Evolutionary conservation across 2,113 vertebrate genomes (phyloP), one percentile per base, ranked within the genome.

Genomic region (Piaya cayana): DNA sequence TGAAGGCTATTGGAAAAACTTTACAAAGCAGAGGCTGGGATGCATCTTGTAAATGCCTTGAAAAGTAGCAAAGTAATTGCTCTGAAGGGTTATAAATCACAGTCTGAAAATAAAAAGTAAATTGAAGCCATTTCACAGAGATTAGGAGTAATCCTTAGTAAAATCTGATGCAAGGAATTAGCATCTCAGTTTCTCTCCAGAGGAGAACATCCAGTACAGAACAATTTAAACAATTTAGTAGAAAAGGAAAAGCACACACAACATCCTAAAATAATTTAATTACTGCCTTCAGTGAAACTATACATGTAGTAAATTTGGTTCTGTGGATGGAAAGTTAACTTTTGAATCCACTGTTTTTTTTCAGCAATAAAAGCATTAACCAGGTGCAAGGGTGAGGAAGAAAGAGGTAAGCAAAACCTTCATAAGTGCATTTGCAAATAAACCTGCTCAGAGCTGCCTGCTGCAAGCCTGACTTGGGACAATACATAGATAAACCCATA

Each of bases 401-500:
- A 78, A 81, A 2, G 1, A 65, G 36, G 49, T 2, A 43, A 42
- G 53, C 23, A 59, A 39, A 27, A 2, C 9, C 68, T 23, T 70
- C 19, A 63, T 8, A 36, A 26, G 64, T 14, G 18, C 37, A 32
- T 55, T 72, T 45, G 37, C 4, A 5, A 71, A n/a, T 29, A 50
- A 74, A 65, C 15, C 29, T 50, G 19, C 26, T 58, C 30, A 42
- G 52, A 64, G 22, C 15, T 12, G 47, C 17, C 55, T 62, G 52
- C 29, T 80, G 78, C 52, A 25, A 26, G 12, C 63, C 56, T n/a
- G 32, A 15, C 25, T 18, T 5, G 42, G 23, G 47, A 15, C 14
- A 42, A 27, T 0, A 47, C 1, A 0, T 36, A n/a, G 32, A 32
- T 30, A 47, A 84, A 56, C 1, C 52, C 52, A 10, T 8, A n/a